A percentile compares a stretch with the other conserved stretches of the same genome.
phyloP scores from a whole-genome alignment of 2,797 vertebrate species.

The Columba guinea region DNA sequence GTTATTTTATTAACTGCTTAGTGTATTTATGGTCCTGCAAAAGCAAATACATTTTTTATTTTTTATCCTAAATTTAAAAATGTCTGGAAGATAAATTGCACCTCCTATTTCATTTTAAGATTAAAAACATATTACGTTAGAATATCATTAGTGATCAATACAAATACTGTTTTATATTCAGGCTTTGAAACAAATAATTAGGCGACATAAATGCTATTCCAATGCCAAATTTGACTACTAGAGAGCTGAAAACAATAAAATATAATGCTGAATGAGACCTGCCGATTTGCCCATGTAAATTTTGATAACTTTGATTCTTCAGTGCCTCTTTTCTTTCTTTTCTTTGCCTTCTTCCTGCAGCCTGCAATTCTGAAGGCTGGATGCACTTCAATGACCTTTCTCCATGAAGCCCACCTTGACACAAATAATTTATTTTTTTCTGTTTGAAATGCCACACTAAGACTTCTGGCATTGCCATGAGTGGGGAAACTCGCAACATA shows the following conservation, averaged over 20 bases:
- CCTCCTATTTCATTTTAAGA: background rate
- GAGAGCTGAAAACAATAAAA: background rate
- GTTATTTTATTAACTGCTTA: background rate
- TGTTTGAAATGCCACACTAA: background rate
- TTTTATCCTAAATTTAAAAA: background rate
- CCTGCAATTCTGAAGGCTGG: background rate
- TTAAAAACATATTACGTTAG: background rate
- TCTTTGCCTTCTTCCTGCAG: background rate
- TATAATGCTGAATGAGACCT: background rate
- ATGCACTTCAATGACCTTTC: background rate
- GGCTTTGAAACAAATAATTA: background rate
- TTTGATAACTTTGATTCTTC: background rate
- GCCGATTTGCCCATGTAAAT: background rate
- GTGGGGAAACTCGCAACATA: accelerated
- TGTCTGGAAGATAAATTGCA: background rate
- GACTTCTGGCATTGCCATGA: accelerated
- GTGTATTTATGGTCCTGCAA: background rate
- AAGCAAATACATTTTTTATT: background rate
- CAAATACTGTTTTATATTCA: background rate
- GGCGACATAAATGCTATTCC: background rate
- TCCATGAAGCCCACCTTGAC: background rate
- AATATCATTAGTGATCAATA: background rate
- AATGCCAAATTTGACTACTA: background rate
- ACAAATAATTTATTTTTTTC: background rate
- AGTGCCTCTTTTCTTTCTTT: background rate